Evolutionary conservation across 2,113 vertebrate species (phyloP).

Genomic region (Tamias sibiricus): DNA sequence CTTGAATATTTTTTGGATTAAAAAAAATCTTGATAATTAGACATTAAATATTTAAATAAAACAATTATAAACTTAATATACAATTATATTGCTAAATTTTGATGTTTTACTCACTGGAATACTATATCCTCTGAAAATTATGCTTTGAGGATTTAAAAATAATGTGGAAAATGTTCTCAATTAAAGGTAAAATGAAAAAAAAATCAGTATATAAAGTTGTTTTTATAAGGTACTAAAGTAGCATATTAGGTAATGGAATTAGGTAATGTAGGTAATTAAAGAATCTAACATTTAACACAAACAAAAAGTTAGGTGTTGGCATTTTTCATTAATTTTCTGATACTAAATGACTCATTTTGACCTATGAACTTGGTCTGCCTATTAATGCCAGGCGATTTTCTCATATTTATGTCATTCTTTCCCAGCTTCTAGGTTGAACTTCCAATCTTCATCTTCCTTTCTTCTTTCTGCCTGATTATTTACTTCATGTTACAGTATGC

Average conservation of each 20-base stretch:
- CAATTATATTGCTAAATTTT: not conserved
- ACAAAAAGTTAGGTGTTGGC: not conserved
- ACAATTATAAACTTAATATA: not conserved
- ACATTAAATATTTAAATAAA: not conserved
- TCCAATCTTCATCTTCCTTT: not conserved
- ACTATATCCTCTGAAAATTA: not conserved
- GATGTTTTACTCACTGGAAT: not conserved
- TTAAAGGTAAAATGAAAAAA: not conserved
- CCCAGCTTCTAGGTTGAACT: not conserved
- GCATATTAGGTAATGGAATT: not conserved
- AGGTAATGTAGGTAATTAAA: not conserved
- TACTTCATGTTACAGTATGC: not conserved
- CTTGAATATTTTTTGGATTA: not conserved
- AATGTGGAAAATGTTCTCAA: not conserved
- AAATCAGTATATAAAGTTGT: not conserved
- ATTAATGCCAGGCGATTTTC: not conserved
- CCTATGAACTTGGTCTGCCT: not conserved
- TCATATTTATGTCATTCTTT: not conserved
- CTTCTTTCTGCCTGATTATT: not conserved
- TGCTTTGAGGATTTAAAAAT: not conserved
- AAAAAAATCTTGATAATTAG: not conserved
- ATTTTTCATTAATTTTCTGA: not conserved
- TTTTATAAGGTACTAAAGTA: not conserved
- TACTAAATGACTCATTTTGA: not conserved
- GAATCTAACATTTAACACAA: not conserved